These are phyloP conservation scores for Escarpia spicata DNA, from an alignment of 2,888 invertebrate genomes.

Conservation along the genomic window DNA sequence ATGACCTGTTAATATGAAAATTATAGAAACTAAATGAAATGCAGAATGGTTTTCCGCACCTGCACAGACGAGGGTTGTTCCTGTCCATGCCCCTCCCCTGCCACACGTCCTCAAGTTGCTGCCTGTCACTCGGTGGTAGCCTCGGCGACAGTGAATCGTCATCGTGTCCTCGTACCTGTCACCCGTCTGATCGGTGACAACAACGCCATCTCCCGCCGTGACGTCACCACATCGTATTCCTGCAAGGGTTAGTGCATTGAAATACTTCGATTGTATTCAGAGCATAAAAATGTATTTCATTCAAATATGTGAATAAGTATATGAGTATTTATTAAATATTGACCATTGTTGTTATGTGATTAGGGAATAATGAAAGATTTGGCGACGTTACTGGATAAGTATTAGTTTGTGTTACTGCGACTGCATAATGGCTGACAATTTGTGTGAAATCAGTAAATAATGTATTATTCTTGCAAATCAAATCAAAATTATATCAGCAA, in stretches of 20 bases:
- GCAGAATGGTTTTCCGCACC: neutral
- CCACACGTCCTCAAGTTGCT: neutral
- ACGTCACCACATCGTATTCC: neutral
- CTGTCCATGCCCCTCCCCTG: neutral
- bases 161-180: neutral
- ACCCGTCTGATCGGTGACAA: neutral
- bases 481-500: no score
- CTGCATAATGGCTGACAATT: no score
- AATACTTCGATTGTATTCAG: no score
- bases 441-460: no score
- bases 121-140: neutral
- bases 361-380: no score
- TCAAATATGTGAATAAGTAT: no score
- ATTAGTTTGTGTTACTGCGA: no score
- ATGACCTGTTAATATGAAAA: neutral
- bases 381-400: no score
- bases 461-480: no score
- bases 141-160: neutral
- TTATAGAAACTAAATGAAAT: neutral
- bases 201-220: neutral
- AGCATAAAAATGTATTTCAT: no score
- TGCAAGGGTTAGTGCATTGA: neutral
- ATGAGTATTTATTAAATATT: no score
- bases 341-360: no score
- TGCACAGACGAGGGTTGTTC: neutral